Evolutionary conservation across 64 coral and sea anemone species (phyloP).

Genomic region (Dendronephthya gigantea): DNA sequence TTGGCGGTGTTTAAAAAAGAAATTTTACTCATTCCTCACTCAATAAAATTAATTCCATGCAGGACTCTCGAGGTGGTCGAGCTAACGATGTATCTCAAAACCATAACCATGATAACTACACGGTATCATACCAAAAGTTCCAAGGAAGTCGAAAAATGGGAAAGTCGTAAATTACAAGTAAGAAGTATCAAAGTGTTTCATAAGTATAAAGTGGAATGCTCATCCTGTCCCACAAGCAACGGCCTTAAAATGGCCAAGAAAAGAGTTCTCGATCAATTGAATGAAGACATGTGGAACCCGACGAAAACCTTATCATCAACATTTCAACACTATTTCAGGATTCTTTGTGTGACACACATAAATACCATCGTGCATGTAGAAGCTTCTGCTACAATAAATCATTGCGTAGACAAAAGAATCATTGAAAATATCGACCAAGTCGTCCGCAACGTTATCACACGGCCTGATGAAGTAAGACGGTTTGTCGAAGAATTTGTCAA

Average conservation of each 20-base stretch:
- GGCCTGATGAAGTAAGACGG: constrained; percentile 13
- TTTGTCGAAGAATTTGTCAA: constrained; percentile 23
- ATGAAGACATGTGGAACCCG: background rate
- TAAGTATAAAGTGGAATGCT: constrained; percentile 6
- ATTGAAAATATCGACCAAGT: constrained; percentile 41
- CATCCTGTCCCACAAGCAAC: background rate
- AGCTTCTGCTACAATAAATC: background rate
- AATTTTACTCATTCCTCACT: background rate
- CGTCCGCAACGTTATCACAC: background rate
- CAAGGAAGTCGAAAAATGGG: constrained; percentile 24
- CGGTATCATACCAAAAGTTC: background rate
- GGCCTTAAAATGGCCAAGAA: constrained; percentile 11
- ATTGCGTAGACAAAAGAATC: constrained; percentile 35
- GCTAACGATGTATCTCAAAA: background rate
- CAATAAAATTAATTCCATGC: background rate
- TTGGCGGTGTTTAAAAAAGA: too few species aligned
- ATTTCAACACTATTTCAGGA: constrained; percentile 8
- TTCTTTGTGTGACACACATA: constrained; percentile 17
- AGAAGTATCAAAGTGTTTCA: constrained; percentile 7
- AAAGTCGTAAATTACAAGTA: background rate
- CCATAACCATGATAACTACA: background rate
- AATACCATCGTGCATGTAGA: constrained; percentile 30
- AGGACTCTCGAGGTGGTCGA: background rate
- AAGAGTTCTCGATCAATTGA: constrained; percentile 5
- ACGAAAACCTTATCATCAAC: background rate